Evolutionary conservation across 2,888 invertebrate genomes (phyloP).

Genomic region (Drosophila mulleri): DNA sequence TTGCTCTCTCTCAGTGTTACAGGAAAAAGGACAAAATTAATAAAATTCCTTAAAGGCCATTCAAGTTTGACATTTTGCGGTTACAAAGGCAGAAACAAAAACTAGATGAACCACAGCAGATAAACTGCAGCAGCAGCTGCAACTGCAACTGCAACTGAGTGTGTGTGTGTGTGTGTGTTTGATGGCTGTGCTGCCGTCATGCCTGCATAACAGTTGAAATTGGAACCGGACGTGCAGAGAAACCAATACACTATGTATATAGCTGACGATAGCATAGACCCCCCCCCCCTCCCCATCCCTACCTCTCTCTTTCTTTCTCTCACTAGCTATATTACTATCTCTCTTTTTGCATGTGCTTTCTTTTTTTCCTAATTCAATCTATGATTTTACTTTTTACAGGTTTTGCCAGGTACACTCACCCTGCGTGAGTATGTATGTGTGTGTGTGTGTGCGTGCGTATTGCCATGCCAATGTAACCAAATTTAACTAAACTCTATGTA

Average conservation of each 20-base stretch:
- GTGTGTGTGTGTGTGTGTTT: slow-evolving; percentile 5
- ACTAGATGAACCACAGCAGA: slow-evolving; percentile 35
- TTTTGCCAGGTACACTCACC: slow-evolving; percentile 12
- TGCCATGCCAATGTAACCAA: slow-evolving; percentile 32
- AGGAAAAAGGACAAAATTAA: slow-evolving; percentile 35
- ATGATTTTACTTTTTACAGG: slow-evolving; percentile 17
- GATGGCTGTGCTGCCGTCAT: slow-evolving; percentile 21
- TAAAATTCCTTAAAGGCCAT: slow-evolving; percentile 43
- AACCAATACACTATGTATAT: slow-evolving; percentile 32
- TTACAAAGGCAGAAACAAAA: slow-evolving; percentile 32
- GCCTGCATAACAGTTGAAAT: slow-evolving; percentile 41
- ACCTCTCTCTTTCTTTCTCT: background rate
- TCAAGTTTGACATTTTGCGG: slow-evolving; percentile 34
- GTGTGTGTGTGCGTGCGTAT: slow-evolving; percentile 10
- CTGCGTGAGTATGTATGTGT: background rate
- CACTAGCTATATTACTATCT: background rate
- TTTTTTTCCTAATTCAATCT: slow-evolving; percentile 23
- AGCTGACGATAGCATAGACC: slow-evolving; percentile 20
- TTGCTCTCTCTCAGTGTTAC: background rate
- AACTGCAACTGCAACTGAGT: background rate
- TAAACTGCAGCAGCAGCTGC: slow-evolving; percentile 23
- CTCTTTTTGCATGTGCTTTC: background rate
- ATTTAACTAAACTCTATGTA: slow-evolving; percentile 36
- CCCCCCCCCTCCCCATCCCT: too few species aligned
- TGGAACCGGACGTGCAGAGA: slow-evolving; percentile 49